Evolutionary conservation across 2,113 vertebrate genomes (phyloP), one percentile per base, ranked within the genome.

Genomic region (Urocolius indicus): DNA sequence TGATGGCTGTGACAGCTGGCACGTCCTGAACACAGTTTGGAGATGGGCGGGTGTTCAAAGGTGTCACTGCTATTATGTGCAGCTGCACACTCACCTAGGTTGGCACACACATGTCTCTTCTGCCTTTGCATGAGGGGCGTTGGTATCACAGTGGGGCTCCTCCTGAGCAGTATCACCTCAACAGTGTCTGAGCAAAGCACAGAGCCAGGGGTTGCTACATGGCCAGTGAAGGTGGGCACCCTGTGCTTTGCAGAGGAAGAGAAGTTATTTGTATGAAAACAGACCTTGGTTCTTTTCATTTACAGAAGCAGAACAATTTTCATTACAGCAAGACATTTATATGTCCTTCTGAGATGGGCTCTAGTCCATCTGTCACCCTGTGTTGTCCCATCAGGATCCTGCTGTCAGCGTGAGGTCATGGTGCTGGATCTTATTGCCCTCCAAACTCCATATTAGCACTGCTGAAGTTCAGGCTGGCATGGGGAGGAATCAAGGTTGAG

Each of bases 1-100:
- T 16, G 17, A 10, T 0, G 0, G 36, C 24, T 3, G 7, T 17
- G 51, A 16, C 6, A 16, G 0, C 7, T 54, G 45, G n/a, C 0
- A 0, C 43, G 46, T 29, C 48, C 4, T 1, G 27, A 9, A n/a
- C 16, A 6, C 15, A 1, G 16, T 67, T 16, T 57, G 73, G 76
- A 75, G 55, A 11, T 2, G 27, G 55, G 11, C 71, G 45, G 38
- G 13, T 17, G 24, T 13, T 21, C 11, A 29, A 23, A 32, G 29
- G 29, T 77, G 49, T 52, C 48, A 4, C 26, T 69, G 46, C 1
- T 46, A 46, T n/a, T 22, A 49, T 26, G 26, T 0, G 3, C 51
- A 34, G 38, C 32, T 63, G 63, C 79, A 57, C 21, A 26, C 38
- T 41, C 38, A 9, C 19, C 13, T 54, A 34, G 71, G 27, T 46